A percentile compares a stretch with the other conserved stretches of the same genome.
These are phyloP conservation scores for Cotesia congregata DNA, from an alignment of 2,888 invertebrate species.

Conservation along the genomic window DNA sequence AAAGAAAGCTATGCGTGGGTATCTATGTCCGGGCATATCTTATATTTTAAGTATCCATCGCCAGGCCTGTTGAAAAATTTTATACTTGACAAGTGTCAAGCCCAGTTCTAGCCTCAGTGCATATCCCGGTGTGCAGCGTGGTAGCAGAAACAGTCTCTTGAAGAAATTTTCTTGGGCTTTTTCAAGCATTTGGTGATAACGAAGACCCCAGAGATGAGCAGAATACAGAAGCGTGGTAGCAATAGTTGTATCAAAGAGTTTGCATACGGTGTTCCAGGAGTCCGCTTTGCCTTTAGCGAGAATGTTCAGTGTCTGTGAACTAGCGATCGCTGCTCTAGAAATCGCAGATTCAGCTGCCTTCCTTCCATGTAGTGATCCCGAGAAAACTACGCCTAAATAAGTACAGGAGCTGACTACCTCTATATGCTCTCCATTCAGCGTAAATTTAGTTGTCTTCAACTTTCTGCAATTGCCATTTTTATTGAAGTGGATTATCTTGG, in stretches of 20 bases:
- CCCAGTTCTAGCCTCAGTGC: conserved; percentile 26
- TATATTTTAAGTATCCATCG: conserved; percentile 7
- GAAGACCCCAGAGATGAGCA: conserved; percentile 28
- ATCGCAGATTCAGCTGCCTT: conserved; percentile 25
- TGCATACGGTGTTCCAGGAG: conserved; percentile 22
- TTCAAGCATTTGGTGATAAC: conserved; percentile 25
- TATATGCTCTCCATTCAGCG: conserved; percentile 27
- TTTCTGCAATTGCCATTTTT: no score
- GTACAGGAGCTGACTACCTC: conserved; percentile 40
- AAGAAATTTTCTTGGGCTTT: conserved; percentile 27
- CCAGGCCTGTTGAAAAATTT: conserved; percentile 11
- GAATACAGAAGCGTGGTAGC: conserved; percentile 20
- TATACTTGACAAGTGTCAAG: conserved; percentile 3
- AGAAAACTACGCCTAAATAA: conserved; percentile 27
- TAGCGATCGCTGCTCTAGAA: conserved; percentile 22
- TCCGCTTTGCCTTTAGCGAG: conserved; percentile 23
- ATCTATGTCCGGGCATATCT: not conserved
- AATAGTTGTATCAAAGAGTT: conserved; percentile 31
- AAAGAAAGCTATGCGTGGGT: not conserved
- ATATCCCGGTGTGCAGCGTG: conserved; percentile 27
- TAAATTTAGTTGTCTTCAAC: no score
- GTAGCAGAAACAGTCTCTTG: conserved; percentile 23
- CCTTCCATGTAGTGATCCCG: not conserved
- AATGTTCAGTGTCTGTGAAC: conserved; percentile 18
- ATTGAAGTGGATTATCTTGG: conserved; percentile 47